These are phyloP conservation scores for Menidia menidia DNA, from an alignment of 2,797 vertebrate genomes.

Conservation along the genomic window DNA sequence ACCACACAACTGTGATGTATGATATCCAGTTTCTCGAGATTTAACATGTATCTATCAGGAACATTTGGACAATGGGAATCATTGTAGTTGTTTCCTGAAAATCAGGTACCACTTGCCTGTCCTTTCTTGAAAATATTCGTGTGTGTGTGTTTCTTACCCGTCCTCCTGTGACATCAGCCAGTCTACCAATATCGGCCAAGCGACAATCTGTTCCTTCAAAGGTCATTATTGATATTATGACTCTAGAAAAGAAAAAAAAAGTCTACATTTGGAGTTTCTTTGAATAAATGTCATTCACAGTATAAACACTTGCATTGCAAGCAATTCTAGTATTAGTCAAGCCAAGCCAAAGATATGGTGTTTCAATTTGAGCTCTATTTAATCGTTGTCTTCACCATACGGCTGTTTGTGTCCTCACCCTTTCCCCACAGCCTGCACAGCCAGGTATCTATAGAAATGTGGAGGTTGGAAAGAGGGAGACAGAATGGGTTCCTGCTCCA, in stretches of 20 bases:
- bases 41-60: too few relatives aligned
- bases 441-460: constrained; percentile 80
- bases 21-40: too few relatives aligned
- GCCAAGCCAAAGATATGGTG: background rate
- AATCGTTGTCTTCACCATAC: background rate
- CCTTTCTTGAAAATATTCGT: background rate
- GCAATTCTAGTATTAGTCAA: background rate
- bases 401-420: constrained; percentile 67
- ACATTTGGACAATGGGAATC: too few relatives aligned
- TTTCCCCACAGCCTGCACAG: constrained; percentile 69
- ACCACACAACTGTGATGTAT: too few relatives aligned
- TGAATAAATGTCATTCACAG: background rate
- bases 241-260: constrained; percentile 54
- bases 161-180: constrained; percentile 84
- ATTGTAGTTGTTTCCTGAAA: too few relatives aligned
- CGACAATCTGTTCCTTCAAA: constrained; percentile 85
- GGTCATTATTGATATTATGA: constrained; percentile 85
- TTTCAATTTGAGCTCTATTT: background rate
- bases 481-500: constrained; percentile 63
- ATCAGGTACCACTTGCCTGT: background rate
- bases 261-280: background rate
- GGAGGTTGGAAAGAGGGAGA: constrained; percentile 14
- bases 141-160: constrained; percentile 67
- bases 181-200: constrained; percentile 80
- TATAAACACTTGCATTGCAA: background rate